phyloP scores from a whole-genome alignment of 2,797 vertebrate genomes.

The Poecilia wingei region DNA sequence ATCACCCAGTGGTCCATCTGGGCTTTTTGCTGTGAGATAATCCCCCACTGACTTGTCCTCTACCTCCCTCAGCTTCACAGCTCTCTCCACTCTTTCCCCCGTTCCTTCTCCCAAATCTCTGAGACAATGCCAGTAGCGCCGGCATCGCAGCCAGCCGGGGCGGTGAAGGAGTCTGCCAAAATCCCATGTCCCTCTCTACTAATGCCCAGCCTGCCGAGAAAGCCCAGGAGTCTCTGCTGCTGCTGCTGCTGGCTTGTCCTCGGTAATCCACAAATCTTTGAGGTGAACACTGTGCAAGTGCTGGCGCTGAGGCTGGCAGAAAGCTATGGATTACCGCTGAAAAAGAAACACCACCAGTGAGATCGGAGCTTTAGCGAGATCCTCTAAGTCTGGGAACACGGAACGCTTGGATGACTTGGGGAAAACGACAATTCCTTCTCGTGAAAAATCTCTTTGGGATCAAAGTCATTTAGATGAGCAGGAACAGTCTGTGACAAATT shows the following conservation, averaged over 20 bases:
- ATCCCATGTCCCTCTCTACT: constrained; percentile 66
- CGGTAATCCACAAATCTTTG: constrained; percentile 64
- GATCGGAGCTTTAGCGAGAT: constrained; percentile 35
- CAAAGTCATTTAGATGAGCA: constrained; percentile 13
- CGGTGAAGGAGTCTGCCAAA: constrained; percentile 57
- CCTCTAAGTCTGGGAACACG: constrained; percentile 31
- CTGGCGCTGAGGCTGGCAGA: constrained; percentile 44
- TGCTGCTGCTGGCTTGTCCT: constrained; percentile 53
- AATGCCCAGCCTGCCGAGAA: constrained; percentile 68
- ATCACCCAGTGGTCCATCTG: constrained; percentile 71
- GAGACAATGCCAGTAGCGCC: constrained; percentile 45
- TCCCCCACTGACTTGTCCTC: constrained; percentile 65
- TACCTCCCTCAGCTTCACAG: constrained; percentile 59
- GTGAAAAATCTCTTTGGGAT: constrained; percentile 4
- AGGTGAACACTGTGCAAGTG: constrained; percentile 53
- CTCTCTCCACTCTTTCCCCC: constrained; percentile 28
- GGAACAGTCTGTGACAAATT: constrained; percentile 3
- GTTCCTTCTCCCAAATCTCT: constrained; percentile 45
- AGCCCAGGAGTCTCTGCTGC: constrained; percentile 52
- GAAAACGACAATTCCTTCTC: constrained; percentile 7
- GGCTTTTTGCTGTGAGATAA: constrained; percentile 67
- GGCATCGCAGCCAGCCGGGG: constrained; percentile 53
- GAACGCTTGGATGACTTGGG: constrained; percentile 24
- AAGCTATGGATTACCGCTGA: constrained; percentile 36
- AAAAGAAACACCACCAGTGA: constrained; percentile 39